Evolutionary conservation across 1,140 invertebrate genomes (phyloP).

Genomic region (Drosophila seguyi): DNA sequence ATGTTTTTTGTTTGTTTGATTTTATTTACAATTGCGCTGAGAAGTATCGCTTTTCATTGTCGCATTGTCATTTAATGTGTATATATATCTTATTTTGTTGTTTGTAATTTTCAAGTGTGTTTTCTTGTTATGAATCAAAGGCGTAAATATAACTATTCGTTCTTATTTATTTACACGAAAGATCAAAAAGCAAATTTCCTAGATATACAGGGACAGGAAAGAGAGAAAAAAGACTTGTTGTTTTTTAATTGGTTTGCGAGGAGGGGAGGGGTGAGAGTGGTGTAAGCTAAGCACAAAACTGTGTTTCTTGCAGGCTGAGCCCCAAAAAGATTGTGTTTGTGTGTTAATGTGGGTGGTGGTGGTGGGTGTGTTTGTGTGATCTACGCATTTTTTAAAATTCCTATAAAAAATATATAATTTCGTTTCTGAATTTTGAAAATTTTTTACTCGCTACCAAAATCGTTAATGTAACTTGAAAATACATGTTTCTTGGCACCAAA

Average conservation of each 20-base stretch:
- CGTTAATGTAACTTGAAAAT: conserved; percentile 50
- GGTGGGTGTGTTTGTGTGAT: conserved; percentile 26
- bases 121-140: conserved; percentile 63
- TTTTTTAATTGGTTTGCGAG: conserved; percentile 1
- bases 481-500: conserved; percentile 70
- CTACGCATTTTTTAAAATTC: conserved; percentile 57
- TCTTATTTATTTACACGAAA: conserved; percentile 64
- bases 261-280: conserved; percentile 6
- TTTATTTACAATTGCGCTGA: conserved; percentile 68
- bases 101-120: conserved; percentile 47
- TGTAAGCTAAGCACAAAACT: conserved; percentile 56
- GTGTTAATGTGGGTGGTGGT: conserved; percentile 24
- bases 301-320: conserved; percentile 57
- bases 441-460: conserved; percentile 60
- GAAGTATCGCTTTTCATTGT: conserved; percentile 21
- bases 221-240: conserved; percentile 19
- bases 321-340: conserved; percentile 37
- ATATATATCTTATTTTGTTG: conserved; percentile 29
- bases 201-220: conserved; percentile 28
- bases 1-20: conserved; percentile 37
- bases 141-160: conserved; percentile 73
- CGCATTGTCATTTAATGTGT: conserved; percentile 50
- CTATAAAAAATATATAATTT: conserved; percentile 81
- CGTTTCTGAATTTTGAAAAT: conserved; percentile 34
- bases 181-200: conserved; percentile 49